Conservation (phyloP, 2,888 invertebrate species). For the Drosophila mimica region DNA sequence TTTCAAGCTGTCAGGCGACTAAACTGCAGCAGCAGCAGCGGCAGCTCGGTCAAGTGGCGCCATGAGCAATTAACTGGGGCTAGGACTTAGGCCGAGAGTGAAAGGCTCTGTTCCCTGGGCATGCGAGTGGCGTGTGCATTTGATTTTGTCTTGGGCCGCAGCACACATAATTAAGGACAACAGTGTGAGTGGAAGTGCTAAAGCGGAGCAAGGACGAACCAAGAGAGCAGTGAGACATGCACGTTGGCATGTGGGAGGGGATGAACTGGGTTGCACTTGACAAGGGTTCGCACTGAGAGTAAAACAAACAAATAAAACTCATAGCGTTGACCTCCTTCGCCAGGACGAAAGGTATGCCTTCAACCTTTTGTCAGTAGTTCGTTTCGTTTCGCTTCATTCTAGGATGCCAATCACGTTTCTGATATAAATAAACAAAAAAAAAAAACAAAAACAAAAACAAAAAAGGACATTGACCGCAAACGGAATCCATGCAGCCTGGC, state of each 20-base stretch:
- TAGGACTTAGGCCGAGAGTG: constrained; percentile 15
- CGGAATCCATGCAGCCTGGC: constrained; percentile 55
- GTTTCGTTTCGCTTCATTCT: constrained; percentile 40
- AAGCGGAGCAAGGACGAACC: constrained; percentile 74
- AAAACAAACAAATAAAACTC: constrained; percentile 70
- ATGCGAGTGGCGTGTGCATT: constrained; percentile 58
- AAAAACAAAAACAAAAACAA: constrained; percentile 21
- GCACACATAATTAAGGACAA: constrained; percentile 73
- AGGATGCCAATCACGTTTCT: constrained; percentile 69
- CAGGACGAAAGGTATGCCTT: constrained; percentile 58
- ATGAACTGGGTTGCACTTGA: constrained; percentile 51
- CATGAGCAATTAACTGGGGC: constrained; percentile 74
- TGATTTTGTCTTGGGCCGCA: constrained; percentile 70
- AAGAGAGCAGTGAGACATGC: constrained; percentile 37
- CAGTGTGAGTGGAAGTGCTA: constrained; percentile 62
- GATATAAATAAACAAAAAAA: constrained; percentile 42
- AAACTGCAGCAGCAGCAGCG: constrained; percentile 59
- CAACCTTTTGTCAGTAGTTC: constrained; percentile 50
- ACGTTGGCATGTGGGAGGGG: constrained; percentile 30
- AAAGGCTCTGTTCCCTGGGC: neutral
- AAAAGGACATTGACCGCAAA: constrained; percentile 56
- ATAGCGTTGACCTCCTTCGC: constrained; percentile 64
- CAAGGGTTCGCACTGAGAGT: constrained; percentile 74
- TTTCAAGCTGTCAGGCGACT: constrained; percentile 50
- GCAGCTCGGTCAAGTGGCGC: constrained; percentile 78